Conservation (phyloP, 2,888 invertebrate species). For the Salticus scenicus region DNA sequence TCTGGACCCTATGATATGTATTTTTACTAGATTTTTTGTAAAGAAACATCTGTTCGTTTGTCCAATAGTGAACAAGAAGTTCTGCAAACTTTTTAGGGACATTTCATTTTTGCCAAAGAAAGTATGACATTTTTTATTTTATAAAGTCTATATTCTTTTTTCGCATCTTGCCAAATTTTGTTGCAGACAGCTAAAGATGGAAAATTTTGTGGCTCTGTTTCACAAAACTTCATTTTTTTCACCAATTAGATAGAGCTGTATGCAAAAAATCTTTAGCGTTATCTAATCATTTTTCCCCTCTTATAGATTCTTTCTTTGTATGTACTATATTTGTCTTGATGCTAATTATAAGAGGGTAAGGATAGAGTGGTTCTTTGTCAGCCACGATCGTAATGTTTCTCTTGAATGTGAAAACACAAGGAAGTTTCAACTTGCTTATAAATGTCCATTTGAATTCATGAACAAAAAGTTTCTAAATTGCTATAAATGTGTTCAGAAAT, state of each 20-base stretch:
- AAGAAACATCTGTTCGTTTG: too few relatives aligned
- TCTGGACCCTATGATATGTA: neutral
- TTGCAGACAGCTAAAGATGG: neutral
- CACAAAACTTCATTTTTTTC: neutral
- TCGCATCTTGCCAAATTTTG: neutral
- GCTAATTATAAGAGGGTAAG: neutral
- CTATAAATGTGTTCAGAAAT: neutral
- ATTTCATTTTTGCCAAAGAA: neutral
- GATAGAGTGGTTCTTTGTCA: neutral
- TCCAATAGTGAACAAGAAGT: neutral
- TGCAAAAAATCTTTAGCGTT: neutral
- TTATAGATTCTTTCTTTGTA: neutral
- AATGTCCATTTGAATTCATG: too few relatives aligned
- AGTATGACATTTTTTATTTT: neutral
- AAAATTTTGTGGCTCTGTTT: neutral
- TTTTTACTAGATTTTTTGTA: too few relatives aligned
- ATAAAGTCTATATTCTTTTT: neutral
- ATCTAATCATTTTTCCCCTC: neutral
- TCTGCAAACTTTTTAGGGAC: neutral
- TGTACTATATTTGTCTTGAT: neutral
- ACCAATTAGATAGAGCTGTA: neutral
- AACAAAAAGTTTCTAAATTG: too few relatives aligned
- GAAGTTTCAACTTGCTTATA: neutral
- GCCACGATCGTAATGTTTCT: neutral
- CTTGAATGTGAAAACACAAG: neutral